Evolutionary conservation across 1,140 invertebrate genomes (phyloP).

Genomic region (Neodiprion virginianus): DNA sequence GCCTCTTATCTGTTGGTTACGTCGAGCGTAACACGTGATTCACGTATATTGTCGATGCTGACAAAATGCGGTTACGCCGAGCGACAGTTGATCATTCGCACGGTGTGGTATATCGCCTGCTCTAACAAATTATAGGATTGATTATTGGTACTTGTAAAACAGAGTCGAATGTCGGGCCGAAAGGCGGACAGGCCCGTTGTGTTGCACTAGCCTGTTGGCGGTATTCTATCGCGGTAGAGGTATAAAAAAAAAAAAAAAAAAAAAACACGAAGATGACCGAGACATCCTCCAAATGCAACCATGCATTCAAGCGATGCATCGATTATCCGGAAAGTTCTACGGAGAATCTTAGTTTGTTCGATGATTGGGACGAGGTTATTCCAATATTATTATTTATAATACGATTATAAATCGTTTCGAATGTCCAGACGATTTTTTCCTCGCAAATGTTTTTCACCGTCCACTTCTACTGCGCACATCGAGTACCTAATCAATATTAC

Average conservation of each 20-base stretch:
- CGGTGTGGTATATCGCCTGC: not conserved
- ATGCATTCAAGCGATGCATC: not conserved
- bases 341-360: not conserved
- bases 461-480: no score
- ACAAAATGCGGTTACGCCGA: not conserved
- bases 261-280: not conserved
- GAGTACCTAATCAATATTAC: no score
- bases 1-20: not conserved
- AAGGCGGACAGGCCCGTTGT: no score
- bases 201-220: no score
- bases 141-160: no score
- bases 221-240: no score
- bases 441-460: no score
- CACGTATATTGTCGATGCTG: not conserved
- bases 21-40: conserved; percentile 1
- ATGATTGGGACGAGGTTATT: conserved; percentile 2
- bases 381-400: not conserved
- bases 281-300: not conserved
- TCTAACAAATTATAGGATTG: not conserved
- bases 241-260: no score
- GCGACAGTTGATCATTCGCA: not conserved
- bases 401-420: no score
- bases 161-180: no score
- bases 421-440: no score
- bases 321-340: not conserved